Base-by-base conservation (phyloP, 2,888 invertebrate genomes). In the Sisyra terminalis region DNA sequence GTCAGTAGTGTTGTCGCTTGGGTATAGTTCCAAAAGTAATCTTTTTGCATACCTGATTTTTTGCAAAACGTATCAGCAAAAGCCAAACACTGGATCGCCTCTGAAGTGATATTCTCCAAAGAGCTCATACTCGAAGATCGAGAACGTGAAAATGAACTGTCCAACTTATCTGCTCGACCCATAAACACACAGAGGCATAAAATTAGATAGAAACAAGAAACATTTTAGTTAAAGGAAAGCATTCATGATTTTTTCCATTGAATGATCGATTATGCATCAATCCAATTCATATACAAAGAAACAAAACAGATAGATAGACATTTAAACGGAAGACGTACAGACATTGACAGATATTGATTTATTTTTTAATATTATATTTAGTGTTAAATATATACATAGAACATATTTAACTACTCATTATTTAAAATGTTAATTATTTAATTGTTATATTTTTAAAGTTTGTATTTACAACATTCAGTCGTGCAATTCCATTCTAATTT, bases 101-200 rank as follows among this genome's bases (percentile, higher is more conserved):
- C 96, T 55, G 87, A 83, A 57, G 86, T 83, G 67, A 94, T 90
- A 72, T 93, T 93, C 69, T 96, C 94, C 60, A 96, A 73, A 65
- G 93, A 94, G 58, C 93, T 93, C 84, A 93, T 93, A 66, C 90
- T 92, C 65, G 93, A 93, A 64, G 92, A 93, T 58, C 94, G 78
- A 52, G 94, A 96, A 63, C 94, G 77, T 56, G 92, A 92, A 71
- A 94, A 94, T 55, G 89, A 86, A 65, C 83, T 88, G 73, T 94
- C 94, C 75, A 89, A 74, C 73, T 92, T 92, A 74, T 94, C 93
- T 93, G 75, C 71, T 68, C 82, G 79, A 68, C 78, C 79, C 70
- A 67, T 67, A 67, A 59, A 65, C 59, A 61, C 52, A 57, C 57
- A 56, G 55, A 56, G 54, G 39, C 41, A 40, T 43, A 24, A 24